phyloP scores from a whole-genome alignment of 2,113 vertebrate species.

The Rattus norvegicus region DNA sequence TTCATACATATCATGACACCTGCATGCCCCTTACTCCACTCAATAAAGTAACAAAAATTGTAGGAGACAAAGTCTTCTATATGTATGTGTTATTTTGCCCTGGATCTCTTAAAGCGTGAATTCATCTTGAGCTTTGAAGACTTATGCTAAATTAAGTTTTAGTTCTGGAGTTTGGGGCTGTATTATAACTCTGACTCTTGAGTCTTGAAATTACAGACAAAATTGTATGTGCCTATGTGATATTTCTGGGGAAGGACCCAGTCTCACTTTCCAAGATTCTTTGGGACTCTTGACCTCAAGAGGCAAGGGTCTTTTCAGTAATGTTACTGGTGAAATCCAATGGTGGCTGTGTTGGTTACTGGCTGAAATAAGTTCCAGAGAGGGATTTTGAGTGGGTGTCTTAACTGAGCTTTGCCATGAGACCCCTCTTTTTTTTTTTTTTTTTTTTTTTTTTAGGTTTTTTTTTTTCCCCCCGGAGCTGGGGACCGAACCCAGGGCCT shows the following conservation, averaged over 20 bases:
- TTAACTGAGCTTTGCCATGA: slow-evolving; percentile 27
- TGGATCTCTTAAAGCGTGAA: slow-evolving; percentile 44
- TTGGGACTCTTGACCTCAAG: neutral
- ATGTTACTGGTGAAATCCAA: slow-evolving; percentile 37
- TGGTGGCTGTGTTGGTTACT: neutral
- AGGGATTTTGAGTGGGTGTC: slow-evolving; percentile 36
- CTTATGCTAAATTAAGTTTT: slow-evolving; percentile 22
- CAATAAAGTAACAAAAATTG: neutral
- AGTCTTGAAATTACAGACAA: slow-evolving; percentile 48
- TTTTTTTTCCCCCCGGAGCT: too few relatives aligned
- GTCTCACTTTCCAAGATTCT: slow-evolving; percentile 25
- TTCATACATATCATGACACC: neutral
- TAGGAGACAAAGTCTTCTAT: neutral
- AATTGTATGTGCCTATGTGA: neutral
- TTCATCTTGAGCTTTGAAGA: slow-evolving; percentile 26
- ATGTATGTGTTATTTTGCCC: slow-evolving; percentile 26
- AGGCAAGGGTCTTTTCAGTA: slow-evolving; percentile 36
- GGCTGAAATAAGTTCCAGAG: slow-evolving; percentile 1
- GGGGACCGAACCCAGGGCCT: too few relatives aligned
- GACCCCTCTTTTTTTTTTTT: neutral
- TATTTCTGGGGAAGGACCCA: slow-evolving; percentile 9
- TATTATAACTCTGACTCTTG: slow-evolving; percentile 37
- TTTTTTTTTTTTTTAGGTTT: too few relatives aligned
- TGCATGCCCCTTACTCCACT: neutral
- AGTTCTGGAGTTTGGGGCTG: slow-evolving; percentile 1